Evolutionary conservation across 1,140 invertebrate species (phyloP).

Genomic region (Drosophila insularis): DNA sequence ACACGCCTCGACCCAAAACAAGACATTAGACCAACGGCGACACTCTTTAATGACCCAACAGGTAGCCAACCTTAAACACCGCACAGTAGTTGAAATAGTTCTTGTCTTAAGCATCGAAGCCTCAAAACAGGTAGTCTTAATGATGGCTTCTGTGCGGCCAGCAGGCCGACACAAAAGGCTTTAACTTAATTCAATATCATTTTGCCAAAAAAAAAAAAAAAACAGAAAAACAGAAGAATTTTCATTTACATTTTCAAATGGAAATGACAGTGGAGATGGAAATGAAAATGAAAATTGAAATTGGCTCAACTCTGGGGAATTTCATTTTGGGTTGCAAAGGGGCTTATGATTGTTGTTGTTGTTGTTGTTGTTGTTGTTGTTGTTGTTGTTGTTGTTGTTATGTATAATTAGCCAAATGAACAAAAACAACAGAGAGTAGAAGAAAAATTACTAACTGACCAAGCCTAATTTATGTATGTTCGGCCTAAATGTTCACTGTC

Average conservation of each 20-base stretch:
- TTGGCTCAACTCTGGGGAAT: constrained; percentile 23
- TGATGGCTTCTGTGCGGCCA: constrained; percentile 16
- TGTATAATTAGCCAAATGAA: constrained; percentile 55
- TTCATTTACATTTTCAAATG: constrained; percentile 31
- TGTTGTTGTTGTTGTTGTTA: background rate
- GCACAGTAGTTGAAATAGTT: background rate
- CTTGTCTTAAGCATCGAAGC: background rate
- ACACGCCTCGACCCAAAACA: constrained; percentile 6
- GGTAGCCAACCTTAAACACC: background rate
- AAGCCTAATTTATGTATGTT: background rate
- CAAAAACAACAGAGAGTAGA: background rate
- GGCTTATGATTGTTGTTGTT: too few species aligned
- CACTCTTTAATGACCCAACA: constrained; percentile 17
- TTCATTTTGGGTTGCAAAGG: background rate
- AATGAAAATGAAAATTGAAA: background rate
- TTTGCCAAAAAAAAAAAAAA: background rate
- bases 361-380: too few species aligned
- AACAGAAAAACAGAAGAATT: too few species aligned
- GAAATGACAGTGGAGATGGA: constrained; percentile 16
- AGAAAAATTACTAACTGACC: background rate
- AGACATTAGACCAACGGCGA: constrained; percentile 20
- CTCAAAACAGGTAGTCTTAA: constrained; percentile 5
- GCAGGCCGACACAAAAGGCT: constrained; percentile 7
- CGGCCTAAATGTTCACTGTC: background rate
- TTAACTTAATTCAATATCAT: constrained; percentile 13